Evolutionary conservation across 2,797 vertebrate species (phyloP).

Genomic region (Liparis tanakae): DNA sequence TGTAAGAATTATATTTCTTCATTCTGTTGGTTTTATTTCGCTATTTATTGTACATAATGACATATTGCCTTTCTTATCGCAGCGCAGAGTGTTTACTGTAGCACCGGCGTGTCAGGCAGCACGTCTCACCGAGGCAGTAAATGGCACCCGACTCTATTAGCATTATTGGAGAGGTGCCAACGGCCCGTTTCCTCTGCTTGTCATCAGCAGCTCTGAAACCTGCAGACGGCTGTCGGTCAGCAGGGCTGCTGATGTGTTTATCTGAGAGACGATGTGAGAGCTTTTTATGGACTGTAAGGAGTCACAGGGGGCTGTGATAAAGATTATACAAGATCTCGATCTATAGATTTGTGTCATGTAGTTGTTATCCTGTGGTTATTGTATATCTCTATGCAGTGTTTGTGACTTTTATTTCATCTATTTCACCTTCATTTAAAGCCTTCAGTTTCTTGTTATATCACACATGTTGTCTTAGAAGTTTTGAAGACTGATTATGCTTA

Average conservation of each 20-base stretch:
- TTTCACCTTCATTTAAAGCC: background rate
- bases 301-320: background rate
- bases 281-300: background rate
- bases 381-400: background rate
- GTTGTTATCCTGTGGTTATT: background rate
- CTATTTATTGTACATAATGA: background rate
- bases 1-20: background rate
- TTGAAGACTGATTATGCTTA: slow-evolving; percentile 32
- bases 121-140: slow-evolving; percentile 51
- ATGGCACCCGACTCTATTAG: slow-evolving; percentile 65
- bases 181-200: slow-evolving; percentile 66
- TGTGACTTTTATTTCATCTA: background rate
- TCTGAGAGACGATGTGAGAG: background rate
- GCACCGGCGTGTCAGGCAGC: slow-evolving; percentile 48
- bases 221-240: slow-evolving; percentile 26
- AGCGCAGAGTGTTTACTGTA: slow-evolving; percentile 34
- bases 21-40: background rate
- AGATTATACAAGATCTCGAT: background rate
- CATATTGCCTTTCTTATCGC: background rate
- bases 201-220: slow-evolving; percentile 49
- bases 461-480: slow-evolving; percentile 8
- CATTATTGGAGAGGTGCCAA: slow-evolving; percentile 73
- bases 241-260: slow-evolving; percentile 25
- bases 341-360: background rate
- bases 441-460: background rate